A percentile compares a stretch with the other conserved stretches of the same genome.
Evolutionary conservation across 2,113 vertebrate species (phyloP).

Genomic region (Cyprinodon variegatus): DNA sequence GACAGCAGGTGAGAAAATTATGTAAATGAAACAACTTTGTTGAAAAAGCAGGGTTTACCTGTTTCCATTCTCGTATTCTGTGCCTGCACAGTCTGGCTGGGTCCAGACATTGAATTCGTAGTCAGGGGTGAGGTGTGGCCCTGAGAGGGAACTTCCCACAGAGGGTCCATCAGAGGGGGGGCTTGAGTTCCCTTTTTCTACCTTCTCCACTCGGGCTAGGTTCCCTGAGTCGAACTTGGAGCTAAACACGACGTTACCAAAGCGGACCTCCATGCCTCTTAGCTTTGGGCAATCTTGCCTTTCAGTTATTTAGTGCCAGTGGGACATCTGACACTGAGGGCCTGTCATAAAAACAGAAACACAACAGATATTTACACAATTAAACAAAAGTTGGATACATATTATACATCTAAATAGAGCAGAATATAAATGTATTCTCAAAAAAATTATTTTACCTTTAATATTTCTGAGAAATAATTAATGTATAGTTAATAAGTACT

Average conservation of each 20-base stretch:
- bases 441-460: too few relatives aligned
- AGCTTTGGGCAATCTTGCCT: slow-evolving; percentile 13
- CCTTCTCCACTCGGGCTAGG: slow-evolving; percentile 88
- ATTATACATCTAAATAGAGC: too few relatives aligned
- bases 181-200: slow-evolving; percentile 68
- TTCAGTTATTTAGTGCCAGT: slow-evolving; percentile 3
- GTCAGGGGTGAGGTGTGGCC: slow-evolving; percentile 76
- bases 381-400: neutral
- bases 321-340: slow-evolving; percentile 29
- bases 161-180: slow-evolving; percentile 46
- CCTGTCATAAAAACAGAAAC: slow-evolving; percentile 14
- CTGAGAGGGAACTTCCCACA: slow-evolving; percentile 24
- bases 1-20: neutral
- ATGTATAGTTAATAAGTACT: too few relatives aligned
- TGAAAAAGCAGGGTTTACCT: slow-evolving; percentile 75
- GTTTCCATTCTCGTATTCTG: slow-evolving; percentile 94
- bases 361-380: neutral
- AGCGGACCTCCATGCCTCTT: slow-evolving; percentile 81
- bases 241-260: slow-evolving; percentile 89
- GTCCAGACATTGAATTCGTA: slow-evolving; percentile 96
- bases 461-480: too few relatives aligned
- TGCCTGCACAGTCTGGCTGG: slow-evolving; percentile 90
- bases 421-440: too few relatives aligned
- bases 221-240: slow-evolving; percentile 95
- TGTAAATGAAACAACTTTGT: neutral